phyloP scores from a whole-genome alignment of 2,113 vertebrate species.

The Hylia prasina region DNA sequence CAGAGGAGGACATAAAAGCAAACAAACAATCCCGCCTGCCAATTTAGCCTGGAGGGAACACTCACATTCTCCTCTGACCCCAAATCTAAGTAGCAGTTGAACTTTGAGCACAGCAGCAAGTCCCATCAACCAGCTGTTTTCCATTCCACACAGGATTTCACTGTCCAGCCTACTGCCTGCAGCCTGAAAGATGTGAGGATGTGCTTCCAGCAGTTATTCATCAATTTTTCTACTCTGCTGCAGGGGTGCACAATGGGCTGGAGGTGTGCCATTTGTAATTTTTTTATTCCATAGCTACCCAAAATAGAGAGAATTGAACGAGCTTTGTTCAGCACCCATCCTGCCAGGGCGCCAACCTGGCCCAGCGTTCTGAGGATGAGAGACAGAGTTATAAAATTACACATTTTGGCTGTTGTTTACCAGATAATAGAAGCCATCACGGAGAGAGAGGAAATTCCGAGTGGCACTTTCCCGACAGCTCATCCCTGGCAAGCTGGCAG shows the following conservation, averaged over 20 bases:
- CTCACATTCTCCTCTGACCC: conserved; percentile 33
- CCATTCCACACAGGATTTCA: neutral
- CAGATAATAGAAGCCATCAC: neutral
- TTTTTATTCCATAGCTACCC: neutral
- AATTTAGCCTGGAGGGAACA: conserved; percentile 19
- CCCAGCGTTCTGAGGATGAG: neutral
- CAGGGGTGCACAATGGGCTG: neutral
- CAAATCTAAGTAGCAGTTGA: conserved; percentile 32
- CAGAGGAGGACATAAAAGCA: conserved; percentile 16
- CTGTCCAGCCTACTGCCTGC: neutral
- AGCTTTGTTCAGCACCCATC: neutral
- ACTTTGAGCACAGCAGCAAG: neutral
- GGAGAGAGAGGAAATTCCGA: neutral
- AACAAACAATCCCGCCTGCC: conserved; percentile 3
- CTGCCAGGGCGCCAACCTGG: neutral
- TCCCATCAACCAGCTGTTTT: conserved; percentile 15
- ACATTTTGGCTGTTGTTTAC: neutral
- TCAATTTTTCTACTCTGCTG: neutral
- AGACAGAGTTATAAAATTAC: neutral
- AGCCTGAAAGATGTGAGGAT: neutral
- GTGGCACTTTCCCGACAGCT: conserved; percentile 31
- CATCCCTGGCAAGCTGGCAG: conserved; percentile 28
- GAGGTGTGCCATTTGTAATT: neutral
- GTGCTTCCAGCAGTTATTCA: neutral
- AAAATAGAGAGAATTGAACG: neutral